Percentiles rank a stretch among this genome's conserved stretches.
These are phyloP conservation scores for Micromys minutus DNA, from an alignment of 2,113 vertebrate species.

Conservation along the genomic window DNA sequence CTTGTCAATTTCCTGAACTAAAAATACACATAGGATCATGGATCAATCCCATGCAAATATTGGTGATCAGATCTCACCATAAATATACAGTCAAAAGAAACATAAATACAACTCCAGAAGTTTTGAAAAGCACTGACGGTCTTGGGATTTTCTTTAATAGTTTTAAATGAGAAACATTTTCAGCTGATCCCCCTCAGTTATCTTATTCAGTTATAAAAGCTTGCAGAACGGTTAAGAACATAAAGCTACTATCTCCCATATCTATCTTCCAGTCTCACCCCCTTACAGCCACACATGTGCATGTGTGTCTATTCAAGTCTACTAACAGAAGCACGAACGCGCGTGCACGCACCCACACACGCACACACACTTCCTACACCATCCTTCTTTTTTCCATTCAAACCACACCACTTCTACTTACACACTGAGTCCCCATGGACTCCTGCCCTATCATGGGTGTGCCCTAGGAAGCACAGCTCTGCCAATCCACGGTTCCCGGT, in stretches of 20 bases:
- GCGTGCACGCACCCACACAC: background rate
- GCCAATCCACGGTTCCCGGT: background rate
- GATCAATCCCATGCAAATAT: background rate
- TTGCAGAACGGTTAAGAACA: background rate
- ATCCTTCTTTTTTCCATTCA: background rate
- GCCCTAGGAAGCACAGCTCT: background rate
- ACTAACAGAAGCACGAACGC: background rate
- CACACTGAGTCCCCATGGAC: background rate
- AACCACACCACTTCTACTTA: too few relatives aligned
- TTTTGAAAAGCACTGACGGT: background rate
- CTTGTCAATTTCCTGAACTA: background rate
- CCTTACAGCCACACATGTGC: too few relatives aligned
- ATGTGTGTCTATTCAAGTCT: rapidly evolving
- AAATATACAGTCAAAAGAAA: conserved; percentile 9
- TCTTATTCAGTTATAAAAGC: background rate
- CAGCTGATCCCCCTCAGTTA: background rate
- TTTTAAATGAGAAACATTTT: background rate
- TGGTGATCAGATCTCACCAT: background rate
- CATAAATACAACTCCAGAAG: background rate
- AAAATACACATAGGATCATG: background rate
- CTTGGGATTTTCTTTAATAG: background rate
- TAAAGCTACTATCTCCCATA: too few relatives aligned
- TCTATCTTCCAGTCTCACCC: background rate
- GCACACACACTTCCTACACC: too few relatives aligned
- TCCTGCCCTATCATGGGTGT: background rate